phyloP scores from a whole-genome alignment of 2,888 invertebrate species.

The Drosophila birchii region DNA sequence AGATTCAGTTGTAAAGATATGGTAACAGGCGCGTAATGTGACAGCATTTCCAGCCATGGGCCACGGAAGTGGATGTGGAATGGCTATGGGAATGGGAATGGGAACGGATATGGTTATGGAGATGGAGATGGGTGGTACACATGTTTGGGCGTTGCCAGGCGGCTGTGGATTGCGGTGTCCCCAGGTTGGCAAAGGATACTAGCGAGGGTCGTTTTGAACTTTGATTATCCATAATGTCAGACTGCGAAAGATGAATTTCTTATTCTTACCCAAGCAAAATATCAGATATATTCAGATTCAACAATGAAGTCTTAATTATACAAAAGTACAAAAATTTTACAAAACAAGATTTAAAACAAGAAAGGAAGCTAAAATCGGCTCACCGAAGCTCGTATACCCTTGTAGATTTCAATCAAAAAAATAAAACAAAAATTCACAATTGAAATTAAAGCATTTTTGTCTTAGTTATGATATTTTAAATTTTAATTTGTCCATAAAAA shows the following conservation, averaged over 20 bases:
- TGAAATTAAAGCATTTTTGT: too few species aligned
- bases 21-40: conserved; percentile 77
- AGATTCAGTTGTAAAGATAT: conserved; percentile 80
- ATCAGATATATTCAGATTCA: too few species aligned
- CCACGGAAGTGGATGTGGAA: conserved; percentile 12
- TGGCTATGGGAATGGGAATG: background rate
- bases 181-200: conserved; percentile 11
- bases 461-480: too few species aligned
- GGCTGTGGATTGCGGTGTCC: conserved; percentile 15
- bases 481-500: too few species aligned
- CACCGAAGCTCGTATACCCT: too few species aligned
- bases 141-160: conserved; percentile 70
- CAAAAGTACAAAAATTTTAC: too few species aligned
- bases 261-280: background rate
- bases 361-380: too few species aligned
- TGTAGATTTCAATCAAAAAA: too few species aligned
- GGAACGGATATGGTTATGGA: conserved; percentile 2
- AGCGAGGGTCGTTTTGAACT: conserved; percentile 7
- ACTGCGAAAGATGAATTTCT: background rate
- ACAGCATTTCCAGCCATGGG: conserved; percentile 58
- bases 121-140: conserved; percentile 57
- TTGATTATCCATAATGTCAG: background rate
- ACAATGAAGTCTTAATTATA: too few species aligned
- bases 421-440: too few species aligned
- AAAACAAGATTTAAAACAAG: too few species aligned